phyloP scores from a whole-genome alignment of 2,797 vertebrate genomes.

The Pantherophis vulpinus region DNA sequence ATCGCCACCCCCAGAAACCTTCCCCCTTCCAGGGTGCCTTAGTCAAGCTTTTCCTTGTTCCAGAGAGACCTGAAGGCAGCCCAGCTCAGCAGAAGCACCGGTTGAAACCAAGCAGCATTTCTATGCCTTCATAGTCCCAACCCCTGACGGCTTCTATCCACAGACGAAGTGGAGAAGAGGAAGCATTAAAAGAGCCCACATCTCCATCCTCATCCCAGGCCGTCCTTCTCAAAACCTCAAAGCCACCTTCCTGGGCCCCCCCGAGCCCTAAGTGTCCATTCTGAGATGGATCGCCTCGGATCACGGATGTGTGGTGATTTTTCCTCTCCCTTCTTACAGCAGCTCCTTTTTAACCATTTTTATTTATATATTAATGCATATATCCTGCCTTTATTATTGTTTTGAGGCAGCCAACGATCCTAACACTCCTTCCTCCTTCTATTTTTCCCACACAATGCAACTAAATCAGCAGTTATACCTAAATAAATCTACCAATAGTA shows the following conservation, averaged over 20 bases:
- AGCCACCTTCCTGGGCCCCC: neutral
- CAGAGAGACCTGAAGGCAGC: neutral
- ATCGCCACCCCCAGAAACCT: neutral
- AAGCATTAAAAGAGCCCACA: neutral
- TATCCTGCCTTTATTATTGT: too few relatives aligned
- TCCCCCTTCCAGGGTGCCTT: neutral
- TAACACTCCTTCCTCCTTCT: too few relatives aligned
- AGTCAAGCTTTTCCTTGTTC: neutral
- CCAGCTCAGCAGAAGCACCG: neutral
- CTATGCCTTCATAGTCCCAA: neutral
- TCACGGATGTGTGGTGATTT: neutral
- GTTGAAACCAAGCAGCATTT: neutral
- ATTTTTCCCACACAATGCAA: too few relatives aligned
- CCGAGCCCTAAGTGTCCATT: neutral
- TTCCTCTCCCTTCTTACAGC: neutral
- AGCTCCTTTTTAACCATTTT: neutral
- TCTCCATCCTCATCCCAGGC: neutral
- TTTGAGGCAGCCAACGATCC: too few relatives aligned
- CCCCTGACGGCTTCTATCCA: neutral
- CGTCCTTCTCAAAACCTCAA: neutral
- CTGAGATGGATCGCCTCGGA: neutral
- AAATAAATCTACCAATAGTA: neutral
- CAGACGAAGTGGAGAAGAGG: neutral
- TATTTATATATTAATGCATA: too few relatives aligned
- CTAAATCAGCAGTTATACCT: neutral